phyloP scores from a whole-genome alignment of 2,888 invertebrate species.

The Scaptomyza tumidula region DNA sequence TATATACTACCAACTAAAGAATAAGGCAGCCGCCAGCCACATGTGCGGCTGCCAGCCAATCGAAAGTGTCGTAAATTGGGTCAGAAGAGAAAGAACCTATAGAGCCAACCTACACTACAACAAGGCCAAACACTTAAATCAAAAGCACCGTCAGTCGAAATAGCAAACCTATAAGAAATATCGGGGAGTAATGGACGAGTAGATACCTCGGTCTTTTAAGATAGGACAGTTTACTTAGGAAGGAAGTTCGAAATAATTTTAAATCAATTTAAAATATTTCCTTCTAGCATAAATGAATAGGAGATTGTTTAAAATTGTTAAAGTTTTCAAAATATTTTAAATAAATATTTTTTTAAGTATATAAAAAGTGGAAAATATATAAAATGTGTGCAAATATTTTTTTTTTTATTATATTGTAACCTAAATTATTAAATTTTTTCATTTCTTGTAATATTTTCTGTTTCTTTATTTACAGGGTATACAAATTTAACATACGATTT shows the following conservation, averaged over 20 bases:
- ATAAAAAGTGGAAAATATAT: no score
- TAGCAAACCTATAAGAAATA: background rate
- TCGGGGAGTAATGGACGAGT: accelerated
- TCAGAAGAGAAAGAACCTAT: constrained; percentile 38
- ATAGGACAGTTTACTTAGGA: no score
- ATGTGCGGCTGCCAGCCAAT: constrained; percentile 62
- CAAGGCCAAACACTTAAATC: constrained; percentile 42
- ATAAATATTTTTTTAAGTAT: no score
- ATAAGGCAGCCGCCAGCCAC: constrained; percentile 49
- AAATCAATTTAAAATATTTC: no score
- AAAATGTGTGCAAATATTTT: no score
- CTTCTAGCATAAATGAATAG: no score
- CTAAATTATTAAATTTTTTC: no score
- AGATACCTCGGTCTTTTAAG: background rate
- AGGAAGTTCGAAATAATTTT: no score
- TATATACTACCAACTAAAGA: constrained; percentile 7
- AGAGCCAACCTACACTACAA: constrained; percentile 7
- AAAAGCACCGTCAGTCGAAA: constrained; percentile 36
- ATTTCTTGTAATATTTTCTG: no score
- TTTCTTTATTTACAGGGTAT: constrained; percentile 23
- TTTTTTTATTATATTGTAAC: no score
- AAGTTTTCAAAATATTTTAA: no score
- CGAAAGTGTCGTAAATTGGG: constrained; percentile 76
- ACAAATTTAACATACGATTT: background rate
- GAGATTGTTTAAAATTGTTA: no score